Evolutionary conservation across 2,888 invertebrate genomes (phyloP), one percentile per base, ranked within the genome.

Genomic region (Chalcosyrphus nemorum): DNA sequence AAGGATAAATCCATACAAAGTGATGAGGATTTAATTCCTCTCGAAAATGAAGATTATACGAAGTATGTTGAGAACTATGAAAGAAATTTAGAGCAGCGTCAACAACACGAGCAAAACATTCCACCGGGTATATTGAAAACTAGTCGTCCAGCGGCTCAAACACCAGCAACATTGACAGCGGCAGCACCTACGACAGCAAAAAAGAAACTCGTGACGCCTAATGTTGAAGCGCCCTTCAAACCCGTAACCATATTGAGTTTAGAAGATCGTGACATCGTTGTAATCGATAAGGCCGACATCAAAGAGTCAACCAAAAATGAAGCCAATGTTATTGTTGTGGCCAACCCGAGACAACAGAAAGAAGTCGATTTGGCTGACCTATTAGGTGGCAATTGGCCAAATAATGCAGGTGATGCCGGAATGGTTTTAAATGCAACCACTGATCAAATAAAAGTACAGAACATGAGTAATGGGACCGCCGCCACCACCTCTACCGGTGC

Each of bases 381-480:
- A 43, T 86, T 91, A 19, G 91, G 90, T 7, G 75, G 86, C 4
- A 89, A 90, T 86, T 91, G 92, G 92, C 91, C 91, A 32, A 87
- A 82, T 17, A 88, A 86, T 52, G 92, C 90, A 4, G 91, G 91
- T 13, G 89, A 88, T 29, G 88, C 89, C 21, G 91, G 89, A n/a
- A 76, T 86, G 56, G 89, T 91, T 21, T 86, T 91, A 35, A 91
- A 91, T 59, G 87, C 87, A 71, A 76, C 80, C 17, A 43, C 80
- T 4, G 85, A 86, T 35, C 68, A 65, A 65, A 68, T 45, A 81
- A 88, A 72, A 81, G 65, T 61, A 61, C 43, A 59, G 80, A 86
- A 56, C 21, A 72, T 57, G 56, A 76, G 50, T 68, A 76, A 68
- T 61, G 75, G 77, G n/a, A 56, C 19, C n/a, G 38, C 57, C 32